These are phyloP conservation scores for Psilopogon haemacephalus DNA, from an alignment of 2,113 vertebrate species.

Conservation along the genomic window DNA sequence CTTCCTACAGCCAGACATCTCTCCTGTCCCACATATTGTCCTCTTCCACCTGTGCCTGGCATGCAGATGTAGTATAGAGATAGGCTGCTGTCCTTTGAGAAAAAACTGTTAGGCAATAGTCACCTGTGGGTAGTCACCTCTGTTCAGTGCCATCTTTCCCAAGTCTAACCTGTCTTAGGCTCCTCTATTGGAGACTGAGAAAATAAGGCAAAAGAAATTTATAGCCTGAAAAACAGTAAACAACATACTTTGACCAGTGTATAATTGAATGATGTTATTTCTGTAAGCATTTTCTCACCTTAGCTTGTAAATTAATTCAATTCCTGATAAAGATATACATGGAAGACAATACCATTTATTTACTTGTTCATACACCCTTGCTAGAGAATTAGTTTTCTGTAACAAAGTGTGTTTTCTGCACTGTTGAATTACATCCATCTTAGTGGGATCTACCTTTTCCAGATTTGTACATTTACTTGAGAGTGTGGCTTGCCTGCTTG, in stretches of 20 bases:
- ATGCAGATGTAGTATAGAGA: neutral
- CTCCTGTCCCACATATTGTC: neutral
- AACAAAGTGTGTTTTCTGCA: conserved; percentile 36
- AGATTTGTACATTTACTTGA: conserved; percentile 1
- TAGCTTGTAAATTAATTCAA: neutral
- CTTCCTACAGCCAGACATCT: neutral
- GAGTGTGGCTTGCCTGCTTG: neutral
- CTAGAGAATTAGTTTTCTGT: neutral
- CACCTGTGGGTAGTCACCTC: neutral
- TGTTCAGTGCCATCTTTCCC: neutral
- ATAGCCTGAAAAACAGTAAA: neutral
- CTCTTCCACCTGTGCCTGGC: neutral
- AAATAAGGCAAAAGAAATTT: neutral
- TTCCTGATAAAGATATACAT: neutral
- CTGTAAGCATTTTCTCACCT: neutral
- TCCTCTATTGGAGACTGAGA: neutral
- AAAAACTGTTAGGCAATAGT: neutral
- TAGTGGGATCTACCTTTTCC: neutral
- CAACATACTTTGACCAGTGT: neutral
- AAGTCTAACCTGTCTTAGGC: neutral
- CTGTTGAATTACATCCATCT: neutral
- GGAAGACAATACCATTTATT: neutral
- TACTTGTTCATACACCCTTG: neutral
- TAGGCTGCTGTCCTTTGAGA: neutral
- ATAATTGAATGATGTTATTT: neutral